Conservation (phyloP, 1,140 invertebrate species). For the Belonocnema kinseyi region DNA sequence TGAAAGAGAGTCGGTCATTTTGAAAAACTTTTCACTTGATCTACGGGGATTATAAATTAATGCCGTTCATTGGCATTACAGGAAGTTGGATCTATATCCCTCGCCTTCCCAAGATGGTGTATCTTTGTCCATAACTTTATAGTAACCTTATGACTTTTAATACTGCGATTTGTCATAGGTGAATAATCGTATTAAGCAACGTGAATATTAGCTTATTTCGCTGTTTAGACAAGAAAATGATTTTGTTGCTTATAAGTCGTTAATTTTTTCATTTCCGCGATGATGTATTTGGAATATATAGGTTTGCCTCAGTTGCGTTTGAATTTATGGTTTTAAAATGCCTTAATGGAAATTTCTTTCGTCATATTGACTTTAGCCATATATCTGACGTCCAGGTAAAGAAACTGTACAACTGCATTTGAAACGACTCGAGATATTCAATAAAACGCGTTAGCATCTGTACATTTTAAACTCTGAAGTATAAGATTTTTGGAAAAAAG, state of each 20-base stretch:
- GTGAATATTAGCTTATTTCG: background rate
- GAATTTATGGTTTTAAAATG: background rate
- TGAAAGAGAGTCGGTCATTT: background rate
- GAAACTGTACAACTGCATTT: no score
- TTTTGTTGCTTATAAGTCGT: background rate
- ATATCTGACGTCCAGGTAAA: no score
- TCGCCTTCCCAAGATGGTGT: background rate
- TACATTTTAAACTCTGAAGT: no score
- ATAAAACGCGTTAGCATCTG: no score
- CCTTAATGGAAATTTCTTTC: no score
- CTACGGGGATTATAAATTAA: background rate
- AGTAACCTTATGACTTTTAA: background rate
- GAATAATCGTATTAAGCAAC: background rate
- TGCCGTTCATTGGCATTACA: background rate
- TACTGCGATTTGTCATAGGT: background rate
- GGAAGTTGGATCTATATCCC: background rate
- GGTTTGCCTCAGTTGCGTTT: no score
- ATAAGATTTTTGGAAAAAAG: no score
- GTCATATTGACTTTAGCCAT: no score
- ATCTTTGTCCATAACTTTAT: background rate
- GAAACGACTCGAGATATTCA: no score
- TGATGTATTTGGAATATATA: no score
- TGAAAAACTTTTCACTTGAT: background rate
- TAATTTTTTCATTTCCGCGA: background rate
- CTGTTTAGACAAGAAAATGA: background rate